Evolutionary conservation across 1,140 invertebrate species (phyloP).

Genomic region (Caenorhabditis inopinata): DNA sequence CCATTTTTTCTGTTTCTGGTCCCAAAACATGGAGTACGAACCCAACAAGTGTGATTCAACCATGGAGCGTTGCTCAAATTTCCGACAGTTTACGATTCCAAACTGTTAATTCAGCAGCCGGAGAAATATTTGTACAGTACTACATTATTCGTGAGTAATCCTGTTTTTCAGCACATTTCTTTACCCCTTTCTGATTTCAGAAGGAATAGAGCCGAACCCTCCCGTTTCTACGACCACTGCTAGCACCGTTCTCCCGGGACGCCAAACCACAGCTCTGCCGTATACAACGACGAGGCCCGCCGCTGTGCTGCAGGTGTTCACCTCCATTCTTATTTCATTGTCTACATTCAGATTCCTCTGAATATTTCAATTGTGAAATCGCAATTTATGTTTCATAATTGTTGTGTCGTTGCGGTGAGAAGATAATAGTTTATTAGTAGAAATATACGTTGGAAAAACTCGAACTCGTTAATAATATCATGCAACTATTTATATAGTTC

Average conservation of each 20-base stretch:
- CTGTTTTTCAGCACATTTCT: no score
- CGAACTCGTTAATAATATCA: no score
- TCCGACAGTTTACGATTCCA: neutral
- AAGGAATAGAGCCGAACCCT: neutral
- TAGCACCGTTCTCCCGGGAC: neutral
- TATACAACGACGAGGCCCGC: neutral
- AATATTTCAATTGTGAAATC: neutral
- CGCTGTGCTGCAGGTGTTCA: neutral
- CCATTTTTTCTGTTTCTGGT: neutral
- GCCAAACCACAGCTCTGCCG: neutral
- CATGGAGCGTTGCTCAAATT: neutral
- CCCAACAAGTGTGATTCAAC: neutral
- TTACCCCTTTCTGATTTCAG: no score
- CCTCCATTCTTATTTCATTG: neutral
- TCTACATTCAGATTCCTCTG: no score
- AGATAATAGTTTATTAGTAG: no score
- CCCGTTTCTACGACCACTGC: neutral
- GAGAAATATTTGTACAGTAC: constrained; percentile 10
- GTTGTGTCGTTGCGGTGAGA: no score
- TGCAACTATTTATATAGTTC: no score
- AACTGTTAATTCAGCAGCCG: neutral
- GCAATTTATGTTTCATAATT: no score
- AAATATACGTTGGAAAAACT: no score
- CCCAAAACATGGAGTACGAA: neutral
- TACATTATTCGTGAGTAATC: neutral